These are phyloP conservation scores for Casuarius casuarius DNA, from an alignment of 2,113 vertebrate species.

Conservation along the genomic window DNA sequence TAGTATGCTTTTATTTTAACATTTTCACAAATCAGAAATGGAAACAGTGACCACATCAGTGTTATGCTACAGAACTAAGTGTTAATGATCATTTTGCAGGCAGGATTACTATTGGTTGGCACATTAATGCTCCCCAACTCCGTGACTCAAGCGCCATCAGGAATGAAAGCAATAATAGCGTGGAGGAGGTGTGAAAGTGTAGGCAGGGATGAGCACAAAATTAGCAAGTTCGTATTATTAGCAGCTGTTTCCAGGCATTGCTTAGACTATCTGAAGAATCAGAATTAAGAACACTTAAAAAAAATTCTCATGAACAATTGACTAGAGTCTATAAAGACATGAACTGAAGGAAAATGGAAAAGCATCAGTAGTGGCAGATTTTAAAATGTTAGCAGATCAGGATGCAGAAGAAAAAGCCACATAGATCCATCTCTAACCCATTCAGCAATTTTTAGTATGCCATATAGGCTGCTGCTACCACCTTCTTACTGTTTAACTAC, in stretches of 20 bases:
- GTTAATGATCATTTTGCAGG: background rate
- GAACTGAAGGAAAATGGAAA: background rate
- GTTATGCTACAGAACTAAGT: background rate
- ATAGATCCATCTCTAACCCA: background rate
- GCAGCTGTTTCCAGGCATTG: slow-evolving; percentile 14
- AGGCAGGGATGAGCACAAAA: background rate
- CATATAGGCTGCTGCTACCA: background rate
- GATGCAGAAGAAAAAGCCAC: background rate
- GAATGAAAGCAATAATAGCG: slow-evolving; percentile 4
- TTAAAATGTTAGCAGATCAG: background rate
- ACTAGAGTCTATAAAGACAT: background rate
- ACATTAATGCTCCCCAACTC: background rate
- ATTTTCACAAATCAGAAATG: background rate
- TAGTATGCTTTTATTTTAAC: background rate
- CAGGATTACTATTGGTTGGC: background rate
- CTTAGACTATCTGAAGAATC: background rate
- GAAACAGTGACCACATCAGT: background rate
- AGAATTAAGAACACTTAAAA: background rate
- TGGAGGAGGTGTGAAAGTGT: slow-evolving; percentile 18
- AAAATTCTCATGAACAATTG: background rate
- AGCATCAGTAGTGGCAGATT: background rate
- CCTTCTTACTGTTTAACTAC: background rate
- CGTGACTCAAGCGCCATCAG: slow-evolving; percentile 8
- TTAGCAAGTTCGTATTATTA: slow-evolving; percentile 50
- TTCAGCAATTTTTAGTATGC: background rate